Conservation (phyloP, 30 jellyfish, hydroid and myxozoan species). For the Turritopsis dohrnii region DNA sequence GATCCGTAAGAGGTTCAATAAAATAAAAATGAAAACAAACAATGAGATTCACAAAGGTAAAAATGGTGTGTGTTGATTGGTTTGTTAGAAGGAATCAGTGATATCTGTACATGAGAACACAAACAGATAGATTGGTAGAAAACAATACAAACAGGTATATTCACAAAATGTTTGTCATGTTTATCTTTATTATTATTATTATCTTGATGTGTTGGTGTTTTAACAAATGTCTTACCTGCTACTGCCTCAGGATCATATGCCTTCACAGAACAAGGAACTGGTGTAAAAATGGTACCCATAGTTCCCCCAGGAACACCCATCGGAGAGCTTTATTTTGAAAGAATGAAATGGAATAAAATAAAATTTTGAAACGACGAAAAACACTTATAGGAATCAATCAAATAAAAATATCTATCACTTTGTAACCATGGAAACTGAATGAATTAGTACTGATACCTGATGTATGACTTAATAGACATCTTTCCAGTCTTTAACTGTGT, state of each 20-base stretch:
- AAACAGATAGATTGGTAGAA: too few relatives aligned
- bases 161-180: too few relatives aligned
- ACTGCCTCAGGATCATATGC: conserved; percentile 86
- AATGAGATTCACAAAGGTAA: not conserved
- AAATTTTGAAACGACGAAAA: not conserved
- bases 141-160: too few relatives aligned
- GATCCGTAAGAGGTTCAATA: not conserved
- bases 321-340: conserved; percentile 50
- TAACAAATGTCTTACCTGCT: conserved; percentile 54
- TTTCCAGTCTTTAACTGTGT: conserved; percentile 76
- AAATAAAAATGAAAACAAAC: not conserved
- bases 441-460: conserved; percentile 39
- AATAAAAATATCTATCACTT: not conserved
- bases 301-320: conserved; percentile 99
- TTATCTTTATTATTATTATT: too few relatives aligned
- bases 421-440: not conserved
- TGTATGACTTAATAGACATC: conserved; percentile 69
- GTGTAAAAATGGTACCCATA: conserved; percentile 82
- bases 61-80: too few relatives aligned
- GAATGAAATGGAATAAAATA: not conserved
- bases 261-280: conserved; percentile 71
- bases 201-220: too few relatives aligned
- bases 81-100: not conserved
- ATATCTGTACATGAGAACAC: too few relatives aligned
- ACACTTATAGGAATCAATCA: not conserved